Conservation (phyloP, 1,140 invertebrate species). For the Melitaea cinxia region DNA sequence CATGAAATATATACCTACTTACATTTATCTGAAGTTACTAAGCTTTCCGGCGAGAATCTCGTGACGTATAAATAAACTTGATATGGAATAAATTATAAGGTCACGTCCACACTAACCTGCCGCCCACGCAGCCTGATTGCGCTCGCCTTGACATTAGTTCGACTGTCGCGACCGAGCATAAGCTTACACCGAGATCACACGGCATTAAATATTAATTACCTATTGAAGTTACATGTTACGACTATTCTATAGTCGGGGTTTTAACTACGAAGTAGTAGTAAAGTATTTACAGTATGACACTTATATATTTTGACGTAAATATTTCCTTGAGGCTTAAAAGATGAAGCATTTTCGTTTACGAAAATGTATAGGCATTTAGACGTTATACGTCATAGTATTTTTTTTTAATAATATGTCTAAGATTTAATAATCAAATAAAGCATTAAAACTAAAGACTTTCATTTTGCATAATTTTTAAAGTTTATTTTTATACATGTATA, state of each 20-base stretch:
- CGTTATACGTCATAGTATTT: too few relatives aligned
- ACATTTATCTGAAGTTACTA: conserved; percentile 26
- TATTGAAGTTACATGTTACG: background rate
- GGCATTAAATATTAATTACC: background rate
- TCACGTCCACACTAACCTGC: conserved; percentile 52
- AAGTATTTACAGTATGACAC: too few relatives aligned
- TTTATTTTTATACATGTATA: too few relatives aligned
- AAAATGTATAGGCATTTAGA: too few relatives aligned
- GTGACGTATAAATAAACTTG: conserved; percentile 30
- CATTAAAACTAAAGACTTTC: too few relatives aligned
- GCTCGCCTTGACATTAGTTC: conserved; percentile 77
- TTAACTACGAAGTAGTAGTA: background rate
- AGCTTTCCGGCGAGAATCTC: conserved; percentile 20
- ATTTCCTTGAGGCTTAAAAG: too few relatives aligned
- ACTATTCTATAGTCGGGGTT: background rate
- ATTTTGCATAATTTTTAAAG: too few relatives aligned
- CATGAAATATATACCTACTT: background rate
- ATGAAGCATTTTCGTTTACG: too few relatives aligned
- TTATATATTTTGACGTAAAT: too few relatives aligned
- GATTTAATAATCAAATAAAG: too few relatives aligned
- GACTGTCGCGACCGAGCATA: conserved; percentile 57
- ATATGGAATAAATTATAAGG: conserved; percentile 35
- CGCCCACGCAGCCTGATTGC: conserved; percentile 76
- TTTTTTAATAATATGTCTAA: too few relatives aligned
- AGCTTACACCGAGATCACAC: conserved; percentile 25